Evolutionary conservation across 1,140 invertebrate genomes (phyloP).

Genomic region (Ceratoteleas bidentatus): DNA sequence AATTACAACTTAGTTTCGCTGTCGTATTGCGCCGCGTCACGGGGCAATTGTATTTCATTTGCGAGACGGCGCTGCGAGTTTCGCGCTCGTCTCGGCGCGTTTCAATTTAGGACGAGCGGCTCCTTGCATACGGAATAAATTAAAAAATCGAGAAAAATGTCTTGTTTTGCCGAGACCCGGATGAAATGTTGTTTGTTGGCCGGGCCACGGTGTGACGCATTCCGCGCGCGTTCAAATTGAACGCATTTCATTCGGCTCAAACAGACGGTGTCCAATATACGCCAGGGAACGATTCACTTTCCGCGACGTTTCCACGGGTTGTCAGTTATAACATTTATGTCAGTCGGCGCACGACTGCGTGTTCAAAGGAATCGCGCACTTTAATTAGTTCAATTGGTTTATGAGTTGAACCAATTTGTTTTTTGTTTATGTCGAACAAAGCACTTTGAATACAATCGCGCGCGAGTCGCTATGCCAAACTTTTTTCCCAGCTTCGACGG

Average conservation of each 20-base stretch:
- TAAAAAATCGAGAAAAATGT: constrained; percentile 1
- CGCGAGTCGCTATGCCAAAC: constrained; percentile 6
- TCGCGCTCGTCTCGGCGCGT: not conserved
- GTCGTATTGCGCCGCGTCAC: too few species aligned
- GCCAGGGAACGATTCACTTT: constrained; percentile 39
- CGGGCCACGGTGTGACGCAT: constrained; percentile 2
- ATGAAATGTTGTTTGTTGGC: not conserved
- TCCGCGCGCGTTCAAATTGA: not conserved
- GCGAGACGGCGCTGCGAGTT: not conserved
- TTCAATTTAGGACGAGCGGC: not conserved
- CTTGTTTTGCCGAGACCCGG: not conserved
- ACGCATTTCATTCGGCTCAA: constrained; percentile 16
- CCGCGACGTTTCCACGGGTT: constrained; percentile 16
- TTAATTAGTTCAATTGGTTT: constrained; percentile 56
- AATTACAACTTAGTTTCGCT: too few species aligned
- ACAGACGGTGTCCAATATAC: constrained; percentile 14
- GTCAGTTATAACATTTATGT: constrained; percentile 28
- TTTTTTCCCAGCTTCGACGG: constrained; percentile 12
- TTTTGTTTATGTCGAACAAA: constrained; percentile 30
- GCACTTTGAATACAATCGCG: constrained; percentile 13
- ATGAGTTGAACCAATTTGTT: constrained; percentile 38
- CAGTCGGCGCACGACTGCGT: constrained; percentile 10
- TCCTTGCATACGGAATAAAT: not conserved
- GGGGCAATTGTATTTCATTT: too few species aligned
- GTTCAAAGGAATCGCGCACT: constrained; percentile 41